phyloP scores from a whole-genome alignment of 1,140 invertebrate species.

The Trachymyrmex cornetzi region DNA sequence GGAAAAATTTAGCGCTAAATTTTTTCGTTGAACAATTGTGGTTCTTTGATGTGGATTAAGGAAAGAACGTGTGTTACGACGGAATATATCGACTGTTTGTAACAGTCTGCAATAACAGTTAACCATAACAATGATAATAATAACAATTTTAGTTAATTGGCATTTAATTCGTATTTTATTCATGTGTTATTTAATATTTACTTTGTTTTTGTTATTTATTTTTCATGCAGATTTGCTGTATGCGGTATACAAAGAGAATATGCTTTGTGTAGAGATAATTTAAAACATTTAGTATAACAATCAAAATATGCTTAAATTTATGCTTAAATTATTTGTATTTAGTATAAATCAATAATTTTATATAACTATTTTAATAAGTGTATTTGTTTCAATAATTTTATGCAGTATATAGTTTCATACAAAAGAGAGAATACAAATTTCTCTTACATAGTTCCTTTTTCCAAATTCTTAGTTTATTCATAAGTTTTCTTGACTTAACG shows the following conservation, averaged over 20 bases:
- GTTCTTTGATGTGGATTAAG: neutral
- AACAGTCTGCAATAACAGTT: neutral
- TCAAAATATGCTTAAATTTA: too few relatives aligned
- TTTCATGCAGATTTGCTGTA: neutral
- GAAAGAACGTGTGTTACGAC: neutral
- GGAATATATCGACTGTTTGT: neutral
- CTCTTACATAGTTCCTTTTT: neutral
- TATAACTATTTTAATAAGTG: too few relatives aligned
- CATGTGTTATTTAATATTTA: conserved; percentile 12
- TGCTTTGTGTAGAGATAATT: neutral
- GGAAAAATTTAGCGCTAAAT: neutral
- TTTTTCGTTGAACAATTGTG: neutral
- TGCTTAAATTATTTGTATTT: too few relatives aligned
- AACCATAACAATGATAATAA: neutral
- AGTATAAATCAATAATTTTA: too few relatives aligned
- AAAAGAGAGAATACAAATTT: neutral
- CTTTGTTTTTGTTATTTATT: neutral
- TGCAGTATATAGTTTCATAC: neutral
- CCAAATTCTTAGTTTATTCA: conserved; percentile 26
- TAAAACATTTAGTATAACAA: neutral
- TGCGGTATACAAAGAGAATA: too few relatives aligned
- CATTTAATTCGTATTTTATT: neutral
- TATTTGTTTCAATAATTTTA: neutral
- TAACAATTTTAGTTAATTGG: conserved; percentile 5
- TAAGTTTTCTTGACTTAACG: neutral